Evolutionary conservation across 1,140 invertebrate genomes (phyloP), one percentile per base, ranked within the genome.

Genomic region (Heliconius eleuchia): DNA sequence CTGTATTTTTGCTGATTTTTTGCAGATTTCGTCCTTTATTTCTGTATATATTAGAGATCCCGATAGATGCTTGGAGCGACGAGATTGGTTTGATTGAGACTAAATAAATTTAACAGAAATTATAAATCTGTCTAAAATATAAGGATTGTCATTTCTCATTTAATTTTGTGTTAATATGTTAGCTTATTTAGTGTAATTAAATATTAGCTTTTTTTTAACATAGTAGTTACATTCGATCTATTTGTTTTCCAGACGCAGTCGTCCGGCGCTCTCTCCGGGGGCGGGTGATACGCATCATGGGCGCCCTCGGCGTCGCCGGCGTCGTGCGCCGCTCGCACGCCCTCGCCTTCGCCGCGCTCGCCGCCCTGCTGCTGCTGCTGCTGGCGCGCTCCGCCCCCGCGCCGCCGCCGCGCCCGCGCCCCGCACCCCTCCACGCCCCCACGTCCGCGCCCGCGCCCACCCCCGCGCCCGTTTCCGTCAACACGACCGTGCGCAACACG

Each of bases 251-350:
- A 72, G 71, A 72, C 18, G 71, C 71, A 19, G 71, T 37, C 71
- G 71, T 72, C 19, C 19, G 71, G 37, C 71, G 19, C 16, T 34
- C 76, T 50, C 39, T 60, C 75, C 37, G 76, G 71, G 57, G 42
- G 55, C 46, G 76, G 78, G 76, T 78, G 79, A 78, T 76, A 60
- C 52, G 77, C 72, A 79, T 73, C 74, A 84, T 84, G 83, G 74
- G 80, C 73, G 83, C 78, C 60, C 66, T 80, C 52, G 79, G 81
- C 39, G 73, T 73, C 60, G 80, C 75, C 82, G 84, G 85, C 77
- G 83, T 76, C 73, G 74, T 89, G 88, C 87, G 89, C 83, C 89
- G 89, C 78, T 84, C 85, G 77, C 88, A 87, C 83, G 82, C 78
- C n/a, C 84, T 80, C 57, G 87, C 85, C 79, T 84, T 88, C 50